Conservation (phyloP, 2,888 invertebrate species). For the Pilophorus perplexus region DNA sequence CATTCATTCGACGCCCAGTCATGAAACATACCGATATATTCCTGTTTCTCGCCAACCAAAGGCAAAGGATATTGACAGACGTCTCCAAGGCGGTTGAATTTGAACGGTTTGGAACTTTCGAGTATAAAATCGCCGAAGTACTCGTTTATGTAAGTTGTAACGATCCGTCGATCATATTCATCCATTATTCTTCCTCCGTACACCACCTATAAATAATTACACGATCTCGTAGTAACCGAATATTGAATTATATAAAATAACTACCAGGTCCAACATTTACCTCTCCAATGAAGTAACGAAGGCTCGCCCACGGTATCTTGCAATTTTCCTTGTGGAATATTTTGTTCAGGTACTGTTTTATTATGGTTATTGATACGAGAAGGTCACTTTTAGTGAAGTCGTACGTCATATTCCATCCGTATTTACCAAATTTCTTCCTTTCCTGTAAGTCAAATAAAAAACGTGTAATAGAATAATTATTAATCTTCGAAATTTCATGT, state of each 20-base stretch:
- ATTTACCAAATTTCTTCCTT: conserved; percentile 86
- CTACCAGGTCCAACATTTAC: too few species aligned
- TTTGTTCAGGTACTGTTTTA: conserved; percentile 79
- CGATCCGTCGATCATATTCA: conserved; percentile 82
- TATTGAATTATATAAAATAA: too few species aligned
- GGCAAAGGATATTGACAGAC: conserved; percentile 77
- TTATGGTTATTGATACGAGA: conserved; percentile 79
- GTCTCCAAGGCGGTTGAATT: conserved; percentile 72
- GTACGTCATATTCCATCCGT: conserved; percentile 91
- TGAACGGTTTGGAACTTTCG: conserved; percentile 86
- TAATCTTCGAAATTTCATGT: too few species aligned
- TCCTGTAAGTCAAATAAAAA: conserved; percentile 62
- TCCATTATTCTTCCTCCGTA: conserved; percentile 93
- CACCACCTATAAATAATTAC: conserved; percentile 68
- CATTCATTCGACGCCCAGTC: too few species aligned
- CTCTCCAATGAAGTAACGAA: conserved; percentile 90
- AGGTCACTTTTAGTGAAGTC: conserved; percentile 94
- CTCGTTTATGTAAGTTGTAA: conserved; percentile 86
- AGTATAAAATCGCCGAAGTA: conserved; percentile 93
- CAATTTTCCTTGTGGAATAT: conserved; percentile 57
- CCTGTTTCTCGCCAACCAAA: conserved; percentile 62
- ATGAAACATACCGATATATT: conserved; percentile 70
- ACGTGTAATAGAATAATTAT: too few species aligned
- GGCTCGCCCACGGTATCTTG: conserved; percentile 82
- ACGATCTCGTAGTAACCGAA: too few species aligned